phyloP scores from a whole-genome alignment of 2,113 vertebrate species.

The Podarcis raffonei region DNA sequence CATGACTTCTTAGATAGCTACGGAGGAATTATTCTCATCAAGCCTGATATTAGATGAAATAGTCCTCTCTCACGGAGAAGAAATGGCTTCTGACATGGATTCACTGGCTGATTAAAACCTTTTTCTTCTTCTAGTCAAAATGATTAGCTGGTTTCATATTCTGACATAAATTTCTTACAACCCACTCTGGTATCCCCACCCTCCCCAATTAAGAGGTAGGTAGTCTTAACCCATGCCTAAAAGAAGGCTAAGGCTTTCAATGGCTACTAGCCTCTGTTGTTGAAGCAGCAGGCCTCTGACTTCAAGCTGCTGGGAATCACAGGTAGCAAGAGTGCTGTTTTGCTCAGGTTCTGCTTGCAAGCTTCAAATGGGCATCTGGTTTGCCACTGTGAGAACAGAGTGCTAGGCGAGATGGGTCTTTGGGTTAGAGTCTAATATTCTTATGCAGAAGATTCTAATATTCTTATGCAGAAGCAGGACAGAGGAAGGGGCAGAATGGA shows the following conservation, averaged over 20 bases:
- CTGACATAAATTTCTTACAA: background rate
- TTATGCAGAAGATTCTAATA: too few species aligned
- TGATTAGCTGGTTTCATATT: background rate
- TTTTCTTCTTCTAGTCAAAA: conserved; percentile 26
- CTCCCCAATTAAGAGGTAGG: background rate
- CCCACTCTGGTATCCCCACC: background rate
- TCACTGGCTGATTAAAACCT: conserved; percentile 23
- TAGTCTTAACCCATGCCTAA: background rate
- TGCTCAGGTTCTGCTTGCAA: too few species aligned
- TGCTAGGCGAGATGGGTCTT: too few species aligned
- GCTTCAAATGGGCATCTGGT: too few species aligned
- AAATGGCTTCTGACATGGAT: background rate
- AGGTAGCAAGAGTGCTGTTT: too few species aligned
- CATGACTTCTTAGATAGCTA: conserved; percentile 41
- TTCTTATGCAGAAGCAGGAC: too few species aligned
- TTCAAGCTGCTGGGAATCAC: too few species aligned
- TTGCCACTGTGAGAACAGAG: too few species aligned
- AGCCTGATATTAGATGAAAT: conserved; percentile 44
- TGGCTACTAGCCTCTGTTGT: too few species aligned
- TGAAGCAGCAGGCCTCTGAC: too few species aligned
- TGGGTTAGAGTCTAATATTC: too few species aligned
- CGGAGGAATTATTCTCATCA: conserved; percentile 50
- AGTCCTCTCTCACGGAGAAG: conserved; percentile 36
- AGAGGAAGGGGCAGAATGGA: too few species aligned
- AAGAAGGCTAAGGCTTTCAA: background rate